phyloP scores from a whole-genome alignment of 2,888 invertebrate species.

The Aricia artaxerxes region DNA sequence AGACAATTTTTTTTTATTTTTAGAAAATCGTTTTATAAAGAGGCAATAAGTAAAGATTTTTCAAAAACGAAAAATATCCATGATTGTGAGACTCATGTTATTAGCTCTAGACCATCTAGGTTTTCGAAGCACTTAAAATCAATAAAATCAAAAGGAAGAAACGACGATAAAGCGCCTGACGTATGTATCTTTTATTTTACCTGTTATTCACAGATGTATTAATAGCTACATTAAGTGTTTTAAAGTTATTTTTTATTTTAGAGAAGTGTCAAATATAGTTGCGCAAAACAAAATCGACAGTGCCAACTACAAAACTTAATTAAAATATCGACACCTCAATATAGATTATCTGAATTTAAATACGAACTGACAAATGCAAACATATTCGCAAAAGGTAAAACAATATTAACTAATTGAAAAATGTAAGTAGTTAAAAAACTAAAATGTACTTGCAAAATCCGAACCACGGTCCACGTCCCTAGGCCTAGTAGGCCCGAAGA shows the following conservation, averaged over 20 bases:
- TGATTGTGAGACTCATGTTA: neutral
- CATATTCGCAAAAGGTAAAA: constrained; percentile 29
- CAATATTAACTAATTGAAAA: too few relatives aligned
- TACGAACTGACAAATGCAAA: constrained; percentile 39
- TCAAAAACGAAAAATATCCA: neutral
- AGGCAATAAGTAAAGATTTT: neutral
- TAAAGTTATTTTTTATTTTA: neutral
- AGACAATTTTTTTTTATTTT: neutral
- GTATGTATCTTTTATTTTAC: neutral
- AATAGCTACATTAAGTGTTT: too few relatives aligned
- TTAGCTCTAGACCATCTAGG: neutral
- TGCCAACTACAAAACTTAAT: constrained; percentile 51
- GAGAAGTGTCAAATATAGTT: constrained; percentile 47
- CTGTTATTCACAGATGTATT: neutral
- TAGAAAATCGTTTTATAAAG: neutral
- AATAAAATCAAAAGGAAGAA: neutral
- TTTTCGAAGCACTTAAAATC: neutral
- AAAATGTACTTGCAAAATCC: neutral
- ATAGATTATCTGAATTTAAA: constrained; percentile 43
- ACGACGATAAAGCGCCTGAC: neutral
- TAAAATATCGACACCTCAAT: constrained; percentile 56
- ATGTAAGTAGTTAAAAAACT: too few relatives aligned
- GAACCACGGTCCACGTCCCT: too few relatives aligned
- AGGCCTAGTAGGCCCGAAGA: neutral
- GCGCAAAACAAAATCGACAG: constrained; percentile 50